These are phyloP conservation scores for Strigamia transsilvanica DNA, from an alignment of 2,888 invertebrate species.

Conservation along the genomic window DNA sequence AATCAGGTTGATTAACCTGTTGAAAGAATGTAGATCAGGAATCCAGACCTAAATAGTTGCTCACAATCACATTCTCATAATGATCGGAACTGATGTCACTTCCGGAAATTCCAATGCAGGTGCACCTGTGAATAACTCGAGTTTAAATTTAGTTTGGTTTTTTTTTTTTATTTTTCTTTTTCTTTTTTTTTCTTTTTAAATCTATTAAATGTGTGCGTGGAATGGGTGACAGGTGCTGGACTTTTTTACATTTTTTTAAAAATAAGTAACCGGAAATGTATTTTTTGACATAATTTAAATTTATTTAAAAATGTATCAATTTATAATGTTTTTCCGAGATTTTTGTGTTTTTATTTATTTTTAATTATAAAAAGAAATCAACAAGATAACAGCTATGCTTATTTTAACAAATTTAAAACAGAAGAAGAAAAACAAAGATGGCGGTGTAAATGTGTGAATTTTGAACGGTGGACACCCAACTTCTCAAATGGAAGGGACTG, in stretches of 20 bases:
- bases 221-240: constrained; percentile 7
- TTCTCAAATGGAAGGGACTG: constrained; percentile 42
- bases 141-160: constrained; percentile 17
- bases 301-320: not conserved
- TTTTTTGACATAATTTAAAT: not conserved
- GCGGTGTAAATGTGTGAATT: constrained; percentile 23
- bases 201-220: not conserved
- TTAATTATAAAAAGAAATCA: too few species aligned
- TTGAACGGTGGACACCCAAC: constrained; percentile 34
- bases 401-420: not conserved
- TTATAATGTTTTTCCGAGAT: not conserved
- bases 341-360: not conserved
- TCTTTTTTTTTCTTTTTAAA: not conserved
- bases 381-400: too few species aligned
- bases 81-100: constrained; percentile 35
- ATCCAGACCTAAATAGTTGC: constrained; percentile 34
- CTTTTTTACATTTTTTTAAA: not conserved
- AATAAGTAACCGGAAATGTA: not conserved
- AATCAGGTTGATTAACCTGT: constrained; percentile 23
- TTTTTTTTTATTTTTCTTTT: not conserved
- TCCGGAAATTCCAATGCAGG: constrained; percentile 35
- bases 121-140: constrained; percentile 42
- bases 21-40: constrained; percentile 35
- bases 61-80: not conserved
- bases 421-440: not conserved